These are phyloP conservation scores for Drosophila equinoxialis DNA, from an alignment of 1,140 invertebrate genomes.

Conservation along the genomic window DNA sequence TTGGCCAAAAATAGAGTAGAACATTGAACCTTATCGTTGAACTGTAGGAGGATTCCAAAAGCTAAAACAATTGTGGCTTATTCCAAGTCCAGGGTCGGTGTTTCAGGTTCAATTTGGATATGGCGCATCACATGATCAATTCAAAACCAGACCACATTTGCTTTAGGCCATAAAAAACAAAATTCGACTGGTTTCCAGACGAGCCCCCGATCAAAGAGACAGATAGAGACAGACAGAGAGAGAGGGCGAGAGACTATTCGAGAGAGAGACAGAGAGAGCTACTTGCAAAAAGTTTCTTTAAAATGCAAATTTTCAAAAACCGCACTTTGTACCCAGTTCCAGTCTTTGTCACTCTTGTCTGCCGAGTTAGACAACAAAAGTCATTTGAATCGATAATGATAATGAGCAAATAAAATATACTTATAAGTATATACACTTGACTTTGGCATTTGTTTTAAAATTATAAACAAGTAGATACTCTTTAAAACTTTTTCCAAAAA, in stretches of 20 bases:
- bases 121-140: constrained; percentile 14
- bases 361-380: constrained; percentile 24
- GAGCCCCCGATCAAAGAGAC: constrained; percentile 38
- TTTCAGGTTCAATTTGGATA: constrained; percentile 12
- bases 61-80: not conserved
- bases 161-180: not conserved
- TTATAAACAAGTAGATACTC: too few relatives aligned
- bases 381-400: constrained; percentile 52
- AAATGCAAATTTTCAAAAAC: constrained; percentile 36
- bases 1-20: constrained; percentile 30
- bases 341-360: constrained; percentile 4
- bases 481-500: too few relatives aligned
- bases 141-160: constrained; percentile 22
- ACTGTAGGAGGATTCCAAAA: constrained; percentile 3
- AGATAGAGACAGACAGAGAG: not conserved
- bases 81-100: not conserved
- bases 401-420: constrained; percentile 51
- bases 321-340: constrained; percentile 21
- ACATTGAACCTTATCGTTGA: constrained; percentile 16
- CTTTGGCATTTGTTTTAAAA: too few relatives aligned
- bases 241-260: not conserved
- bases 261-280: too few relatives aligned
- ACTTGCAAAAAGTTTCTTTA: not conserved
- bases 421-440: not conserved
- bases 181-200: constrained; percentile 38